Conservation (phyloP, 1,140 invertebrate species). For the Thrips palmi region DNA sequence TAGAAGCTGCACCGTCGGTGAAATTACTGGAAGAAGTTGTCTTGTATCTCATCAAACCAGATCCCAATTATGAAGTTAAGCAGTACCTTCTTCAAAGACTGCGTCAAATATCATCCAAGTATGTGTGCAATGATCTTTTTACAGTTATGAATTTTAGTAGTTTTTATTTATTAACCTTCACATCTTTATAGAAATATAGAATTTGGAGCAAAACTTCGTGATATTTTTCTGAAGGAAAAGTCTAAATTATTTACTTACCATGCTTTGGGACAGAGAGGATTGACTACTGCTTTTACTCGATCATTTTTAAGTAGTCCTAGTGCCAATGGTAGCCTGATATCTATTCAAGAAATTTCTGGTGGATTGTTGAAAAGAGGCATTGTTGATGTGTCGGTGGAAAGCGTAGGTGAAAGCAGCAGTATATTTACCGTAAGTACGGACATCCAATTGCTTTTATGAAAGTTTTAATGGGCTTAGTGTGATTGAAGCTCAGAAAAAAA, state of each 20-base stretch:
- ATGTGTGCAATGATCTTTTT: conserved; percentile 7
- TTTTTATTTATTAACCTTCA: neutral
- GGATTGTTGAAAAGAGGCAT: conserved; percentile 56
- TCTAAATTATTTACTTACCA: conserved; percentile 28
- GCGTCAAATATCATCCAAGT: conserved; percentile 34
- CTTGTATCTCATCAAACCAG: conserved; percentile 29
- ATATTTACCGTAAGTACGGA: conserved; percentile 24
- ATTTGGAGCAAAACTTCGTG: neutral
- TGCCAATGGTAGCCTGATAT: conserved; percentile 48
- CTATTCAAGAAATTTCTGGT: conserved; percentile 52
- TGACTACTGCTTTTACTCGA: conserved; percentile 50
- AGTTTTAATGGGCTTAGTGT: neutral
- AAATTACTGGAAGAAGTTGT: conserved; percentile 33
- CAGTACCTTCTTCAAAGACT: conserved; percentile 45
- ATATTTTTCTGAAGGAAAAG: neutral
- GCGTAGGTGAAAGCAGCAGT: conserved; percentile 25
- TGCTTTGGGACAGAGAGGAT: conserved; percentile 39
- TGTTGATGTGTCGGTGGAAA: conserved; percentile 48
- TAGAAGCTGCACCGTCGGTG: conserved; percentile 33
- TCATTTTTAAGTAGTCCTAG: conserved; percentile 33
- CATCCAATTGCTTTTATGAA: neutral
- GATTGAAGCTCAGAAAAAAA: neutral
- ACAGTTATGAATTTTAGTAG: neutral
- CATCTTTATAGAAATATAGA: neutral
- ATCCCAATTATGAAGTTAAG: conserved; percentile 41